phyloP scores from a whole-genome alignment of 2,113 vertebrate species.

The Centropristis striata region DNA sequence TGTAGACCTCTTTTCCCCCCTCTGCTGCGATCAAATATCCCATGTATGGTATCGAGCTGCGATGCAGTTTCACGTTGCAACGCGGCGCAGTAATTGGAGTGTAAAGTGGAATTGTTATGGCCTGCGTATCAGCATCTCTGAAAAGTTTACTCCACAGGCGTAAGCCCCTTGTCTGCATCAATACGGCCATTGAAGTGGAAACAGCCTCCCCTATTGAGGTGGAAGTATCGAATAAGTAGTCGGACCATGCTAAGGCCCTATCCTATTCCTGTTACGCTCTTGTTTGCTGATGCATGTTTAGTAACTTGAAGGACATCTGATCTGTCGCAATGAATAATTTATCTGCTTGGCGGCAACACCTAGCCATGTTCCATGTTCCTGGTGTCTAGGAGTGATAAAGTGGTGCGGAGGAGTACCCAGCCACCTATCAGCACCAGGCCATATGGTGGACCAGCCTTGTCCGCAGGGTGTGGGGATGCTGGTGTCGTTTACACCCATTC shows the following conservation, averaged over 20 bases:
- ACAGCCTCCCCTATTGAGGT: constrained; percentile 66
- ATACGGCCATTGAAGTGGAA: constrained; percentile 63
- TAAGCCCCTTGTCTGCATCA: constrained; percentile 58
- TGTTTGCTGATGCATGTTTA: constrained; percentile 82
- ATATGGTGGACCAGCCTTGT: constrained; percentile 55
- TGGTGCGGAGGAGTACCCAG: constrained; percentile 35
- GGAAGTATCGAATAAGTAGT: constrained; percentile 74
- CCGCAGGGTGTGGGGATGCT: constrained; percentile 43
- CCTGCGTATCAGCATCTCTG: constrained; percentile 40
- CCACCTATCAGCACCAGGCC: constrained; percentile 54
- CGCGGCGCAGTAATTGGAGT: constrained; percentile 58
- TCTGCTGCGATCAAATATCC: constrained; percentile 69
- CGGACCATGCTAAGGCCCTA: constrained; percentile 46
- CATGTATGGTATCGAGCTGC: constrained; percentile 65
- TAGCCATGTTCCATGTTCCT: constrained; percentile 51
- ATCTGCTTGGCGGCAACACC: constrained; percentile 68
- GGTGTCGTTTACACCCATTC: constrained; percentile 60
- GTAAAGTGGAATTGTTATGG: constrained; percentile 67
- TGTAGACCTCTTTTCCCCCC: neutral
- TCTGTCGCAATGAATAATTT: constrained; percentile 75
- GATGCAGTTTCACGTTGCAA: constrained; percentile 73
- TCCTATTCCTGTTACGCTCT: constrained; percentile 75
- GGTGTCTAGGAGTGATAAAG: constrained; percentile 27
- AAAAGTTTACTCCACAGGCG: constrained; percentile 61
- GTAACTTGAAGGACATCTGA: constrained; percentile 77